These are phyloP conservation scores for Antheraea pernyi DNA, from an alignment of 1,140 invertebrate species.

Conservation along the genomic window DNA sequence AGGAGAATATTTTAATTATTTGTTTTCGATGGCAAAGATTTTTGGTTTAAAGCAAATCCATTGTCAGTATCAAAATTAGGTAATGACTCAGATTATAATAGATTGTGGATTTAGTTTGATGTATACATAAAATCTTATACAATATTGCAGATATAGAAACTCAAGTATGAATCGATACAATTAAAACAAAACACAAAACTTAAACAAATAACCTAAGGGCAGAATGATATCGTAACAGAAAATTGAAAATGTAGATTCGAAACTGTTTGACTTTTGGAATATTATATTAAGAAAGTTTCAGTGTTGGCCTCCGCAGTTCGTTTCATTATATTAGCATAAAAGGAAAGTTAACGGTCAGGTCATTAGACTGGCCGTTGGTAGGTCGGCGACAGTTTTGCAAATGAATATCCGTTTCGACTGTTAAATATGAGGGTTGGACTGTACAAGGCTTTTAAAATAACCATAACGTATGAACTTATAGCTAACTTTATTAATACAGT, in stretches of 20 bases:
- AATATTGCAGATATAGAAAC: neutral
- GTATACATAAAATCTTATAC: neutral
- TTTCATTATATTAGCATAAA: constrained; percentile 35
- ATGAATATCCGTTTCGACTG: constrained; percentile 18
- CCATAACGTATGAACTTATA: neutral
- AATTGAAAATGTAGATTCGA: constrained; percentile 21
- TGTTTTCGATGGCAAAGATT: no score
- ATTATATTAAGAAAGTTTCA: constrained; percentile 40
- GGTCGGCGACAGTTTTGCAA: constrained; percentile 17
- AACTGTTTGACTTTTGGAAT: constrained; percentile 34
- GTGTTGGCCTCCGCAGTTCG: constrained; percentile 16
- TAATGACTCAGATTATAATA: no score
- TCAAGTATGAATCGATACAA: constrained; percentile 6
- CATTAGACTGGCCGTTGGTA: constrained; percentile 23
- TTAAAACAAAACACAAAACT: constrained; percentile 10
- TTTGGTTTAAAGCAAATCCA: no score
- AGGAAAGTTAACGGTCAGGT: constrained; percentile 32
- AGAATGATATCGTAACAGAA: constrained; percentile 6
- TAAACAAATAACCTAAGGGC: constrained; percentile 13
- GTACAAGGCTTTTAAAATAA: constrained; percentile 3
- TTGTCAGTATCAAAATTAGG: no score
- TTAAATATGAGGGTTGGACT: constrained; percentile 18
- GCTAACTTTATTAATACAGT: neutral
- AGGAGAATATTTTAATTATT: no score
- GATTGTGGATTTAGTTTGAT: neutral